Conservation (phyloP, 2,888 invertebrate genomes). For the Oscheius myriophilus region DNA sequence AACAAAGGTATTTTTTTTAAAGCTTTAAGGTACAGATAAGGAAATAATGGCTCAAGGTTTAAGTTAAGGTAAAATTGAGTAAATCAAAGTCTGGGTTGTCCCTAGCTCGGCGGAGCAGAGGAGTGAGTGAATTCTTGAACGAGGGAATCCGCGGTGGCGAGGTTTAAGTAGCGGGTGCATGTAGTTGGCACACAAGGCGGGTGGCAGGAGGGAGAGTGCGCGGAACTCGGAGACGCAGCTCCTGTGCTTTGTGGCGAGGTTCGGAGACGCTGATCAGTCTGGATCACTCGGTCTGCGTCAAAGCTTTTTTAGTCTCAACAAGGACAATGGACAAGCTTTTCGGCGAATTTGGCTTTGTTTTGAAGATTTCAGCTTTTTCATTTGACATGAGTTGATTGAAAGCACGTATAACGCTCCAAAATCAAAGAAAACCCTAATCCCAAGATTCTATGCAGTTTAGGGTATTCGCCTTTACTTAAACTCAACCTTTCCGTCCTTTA, state of each 20-base stretch:
- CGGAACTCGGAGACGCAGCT: conserved; percentile 3
- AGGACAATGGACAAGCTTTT: too few species aligned
- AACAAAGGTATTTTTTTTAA: conserved; percentile 12
- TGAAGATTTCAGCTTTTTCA: too few species aligned
- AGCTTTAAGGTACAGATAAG: neutral
- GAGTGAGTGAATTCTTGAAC: neutral
- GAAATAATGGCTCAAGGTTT: neutral
- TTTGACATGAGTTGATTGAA: too few species aligned
- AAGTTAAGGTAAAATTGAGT: neutral
- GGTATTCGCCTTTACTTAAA: too few species aligned
- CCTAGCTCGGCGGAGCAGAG: too few species aligned
- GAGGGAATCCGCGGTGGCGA: neutral
- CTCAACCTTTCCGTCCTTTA: too few species aligned
- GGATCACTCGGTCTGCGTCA: neutral
- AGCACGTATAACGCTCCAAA: too few species aligned
- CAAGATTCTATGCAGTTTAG: too few species aligned
- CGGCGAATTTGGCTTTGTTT: too few species aligned
- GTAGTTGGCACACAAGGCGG: conserved; percentile 30
- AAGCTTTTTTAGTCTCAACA: too few species aligned
- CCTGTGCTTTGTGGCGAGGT: conserved; percentile 22
- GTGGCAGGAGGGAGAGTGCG: conserved; percentile 18
- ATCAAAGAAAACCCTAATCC: too few species aligned
- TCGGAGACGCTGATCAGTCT: conserved; percentile 5
- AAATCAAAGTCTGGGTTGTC: neutral
- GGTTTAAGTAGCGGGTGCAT: conserved; percentile 27